Base-by-base conservation (phyloP, 2,113 vertebrate genomes). In the Psittacula cyanocephala region DNA sequence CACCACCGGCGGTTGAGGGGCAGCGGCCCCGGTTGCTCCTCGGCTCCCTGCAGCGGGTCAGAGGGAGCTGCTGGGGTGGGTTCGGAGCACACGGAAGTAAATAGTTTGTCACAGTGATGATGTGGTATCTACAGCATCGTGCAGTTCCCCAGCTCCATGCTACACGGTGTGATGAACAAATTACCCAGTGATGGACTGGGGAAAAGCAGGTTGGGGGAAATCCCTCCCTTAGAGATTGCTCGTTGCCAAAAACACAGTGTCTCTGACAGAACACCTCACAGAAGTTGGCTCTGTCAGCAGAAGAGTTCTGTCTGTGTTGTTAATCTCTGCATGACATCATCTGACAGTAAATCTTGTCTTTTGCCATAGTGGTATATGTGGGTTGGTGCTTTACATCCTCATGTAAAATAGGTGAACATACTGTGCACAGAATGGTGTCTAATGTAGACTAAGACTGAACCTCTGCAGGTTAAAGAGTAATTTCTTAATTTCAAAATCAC, bases 151-250 rank as follows among this genome's bases (percentile, higher is more conserved):
- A 1, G 11, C 11, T 11, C 31, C 2, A 8, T 10, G 7, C 3
- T 16, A 1, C 7, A 2, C 15, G 3, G 35, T 35, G 9, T 31
- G 60, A 1, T 3, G 2, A 18, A 0, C 43, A 14, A 0, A 2
- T 43, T 6, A 4, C 49, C 35, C 24, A 1, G 69, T 16, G 71
- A 11, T 18, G 68, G 33, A 27, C 11, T 29, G 0, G 39, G 27
- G 71, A 39, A 10, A 25, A 31, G 59, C 63, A 55, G 49, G 18
- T 25, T 46, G 16, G 33, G 27, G 62, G 37, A 25, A 88, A 33
- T n/a, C 7, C 33, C 33, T 2, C 2, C 1, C 27, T 14, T 14
- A 16, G 90, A 27, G 23, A 8, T 43, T 47, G n/a, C 37, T 43
- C 20, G 0, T 39, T 46, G 14, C 12, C 3, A 0, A 33, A 47